A percentile compares a stretch with the other conserved stretches of the same genome.
Conservation (phyloP, 1,140 invertebrate genomes). For the Trichoplusia ni region DNA sequence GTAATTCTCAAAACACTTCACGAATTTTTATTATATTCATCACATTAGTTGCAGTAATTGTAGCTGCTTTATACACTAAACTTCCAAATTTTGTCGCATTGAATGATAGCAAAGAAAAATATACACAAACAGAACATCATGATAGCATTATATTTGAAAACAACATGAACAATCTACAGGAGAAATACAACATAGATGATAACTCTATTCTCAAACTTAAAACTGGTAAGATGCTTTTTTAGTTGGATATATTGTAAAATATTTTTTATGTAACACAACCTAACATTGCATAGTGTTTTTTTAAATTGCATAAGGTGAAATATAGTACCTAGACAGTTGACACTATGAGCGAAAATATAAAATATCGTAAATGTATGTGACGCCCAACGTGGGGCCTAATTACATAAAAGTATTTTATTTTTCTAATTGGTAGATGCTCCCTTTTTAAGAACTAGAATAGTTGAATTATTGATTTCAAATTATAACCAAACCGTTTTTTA, state of each 20-base stretch:
- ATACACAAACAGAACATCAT: constrained; percentile 40
- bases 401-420: too few relatives aligned
- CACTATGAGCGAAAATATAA: too few relatives aligned
- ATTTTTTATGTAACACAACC: background rate
- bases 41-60: background rate
- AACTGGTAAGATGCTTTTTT: constrained; percentile 48
- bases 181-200: constrained; percentile 61
- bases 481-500: background rate
- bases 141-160: constrained; percentile 57
- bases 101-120: constrained; percentile 15
- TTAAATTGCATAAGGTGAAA: too few relatives aligned
- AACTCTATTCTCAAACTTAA: constrained; percentile 60
- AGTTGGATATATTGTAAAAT: background rate
- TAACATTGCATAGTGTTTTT: too few relatives aligned
- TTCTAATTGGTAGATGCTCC: too few relatives aligned
- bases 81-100: background rate
- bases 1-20: background rate
- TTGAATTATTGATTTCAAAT: too few relatives aligned
- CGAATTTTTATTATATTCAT: background rate
- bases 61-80: background rate
- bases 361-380: too few relatives aligned
- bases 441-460: too few relatives aligned
- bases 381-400: too few relatives aligned
- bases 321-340: too few relatives aligned
- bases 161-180: constrained; percentile 56